These are phyloP conservation scores for Aegypius monachus DNA, from an alignment of 2,113 vertebrate species.

Conservation along the genomic window DNA sequence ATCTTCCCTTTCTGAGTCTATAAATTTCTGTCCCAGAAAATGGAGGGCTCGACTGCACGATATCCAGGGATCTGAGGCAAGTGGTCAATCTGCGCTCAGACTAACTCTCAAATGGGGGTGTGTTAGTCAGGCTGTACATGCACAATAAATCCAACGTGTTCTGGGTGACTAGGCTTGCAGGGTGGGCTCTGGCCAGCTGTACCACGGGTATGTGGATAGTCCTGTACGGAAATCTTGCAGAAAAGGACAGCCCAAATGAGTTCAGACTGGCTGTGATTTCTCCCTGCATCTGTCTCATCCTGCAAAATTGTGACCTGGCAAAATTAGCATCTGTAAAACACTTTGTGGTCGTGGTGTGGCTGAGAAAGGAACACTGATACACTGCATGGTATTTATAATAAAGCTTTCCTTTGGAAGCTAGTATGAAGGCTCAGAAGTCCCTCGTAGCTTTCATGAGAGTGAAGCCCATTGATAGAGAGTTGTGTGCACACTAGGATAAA, in stretches of 20 bases:
- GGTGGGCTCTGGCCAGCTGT: neutral
- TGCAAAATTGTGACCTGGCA: neutral
- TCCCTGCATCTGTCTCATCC: neutral
- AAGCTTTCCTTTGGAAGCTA: neutral
- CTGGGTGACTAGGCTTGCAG: fast-evolving
- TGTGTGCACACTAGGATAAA: neutral
- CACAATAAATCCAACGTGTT: fast-evolving
- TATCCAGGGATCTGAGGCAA: neutral
- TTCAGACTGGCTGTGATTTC: neutral
- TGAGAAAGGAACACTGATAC: neutral
- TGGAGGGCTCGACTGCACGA: fast-evolving
- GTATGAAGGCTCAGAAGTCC: neutral
- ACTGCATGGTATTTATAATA: neutral
- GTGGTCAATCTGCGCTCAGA: neutral
- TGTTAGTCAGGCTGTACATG: fast-evolving
- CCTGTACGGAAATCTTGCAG: neutral
- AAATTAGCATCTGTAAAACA: neutral
- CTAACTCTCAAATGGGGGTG: neutral
- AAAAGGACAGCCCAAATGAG: neutral
- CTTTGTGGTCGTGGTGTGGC: neutral
- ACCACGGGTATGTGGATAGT: fast-evolving
- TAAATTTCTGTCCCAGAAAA: neutral
- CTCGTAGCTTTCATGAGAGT: neutral
- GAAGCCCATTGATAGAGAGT: neutral
- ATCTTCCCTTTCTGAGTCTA: neutral